phyloP scores from a whole-genome alignment of 1,140 invertebrate species.

The Tetramorium alpestre region DNA sequence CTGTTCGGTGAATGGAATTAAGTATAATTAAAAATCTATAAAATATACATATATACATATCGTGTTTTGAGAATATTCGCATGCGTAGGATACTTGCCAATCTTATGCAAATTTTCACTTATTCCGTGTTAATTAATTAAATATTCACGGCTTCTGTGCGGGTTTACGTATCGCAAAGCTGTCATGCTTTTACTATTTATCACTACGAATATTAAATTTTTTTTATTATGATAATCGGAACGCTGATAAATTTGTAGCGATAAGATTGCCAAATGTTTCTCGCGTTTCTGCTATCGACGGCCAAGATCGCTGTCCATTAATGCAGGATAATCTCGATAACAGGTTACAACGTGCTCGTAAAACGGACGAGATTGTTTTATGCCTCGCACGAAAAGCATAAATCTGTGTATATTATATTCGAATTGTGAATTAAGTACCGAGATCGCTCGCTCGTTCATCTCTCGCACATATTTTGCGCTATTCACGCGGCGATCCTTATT shows the following conservation, averaged over 20 bases:
- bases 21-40: slow-evolving; percentile 29
- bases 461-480: background rate
- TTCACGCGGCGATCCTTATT: background rate
- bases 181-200: slow-evolving; percentile 41
- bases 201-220: slow-evolving; percentile 23
- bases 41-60: slow-evolving; percentile 25
- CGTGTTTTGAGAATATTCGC: slow-evolving; percentile 22
- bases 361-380: slow-evolving; percentile 7
- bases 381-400: background rate
- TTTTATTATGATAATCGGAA: background rate
- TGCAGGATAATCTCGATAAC: slow-evolving; percentile 1
- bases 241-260: slow-evolving; percentile 50
- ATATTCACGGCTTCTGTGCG: slow-evolving; percentile 64
- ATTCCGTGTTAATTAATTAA: slow-evolving; percentile 76
- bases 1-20: slow-evolving; percentile 1
- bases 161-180: slow-evolving; percentile 48
- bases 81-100: slow-evolving; percentile 26
- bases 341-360: background rate
- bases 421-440: background rate
- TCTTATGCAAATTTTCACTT: slow-evolving; percentile 73
- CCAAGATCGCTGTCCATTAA: background rate
- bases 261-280: slow-evolving; percentile 55
- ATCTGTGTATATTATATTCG: background rate
- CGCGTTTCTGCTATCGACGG: slow-evolving; percentile 9
- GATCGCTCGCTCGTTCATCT: background rate